Conservation (phyloP, 2,113 vertebrate genomes). For the Nipponia nippon region DNA sequence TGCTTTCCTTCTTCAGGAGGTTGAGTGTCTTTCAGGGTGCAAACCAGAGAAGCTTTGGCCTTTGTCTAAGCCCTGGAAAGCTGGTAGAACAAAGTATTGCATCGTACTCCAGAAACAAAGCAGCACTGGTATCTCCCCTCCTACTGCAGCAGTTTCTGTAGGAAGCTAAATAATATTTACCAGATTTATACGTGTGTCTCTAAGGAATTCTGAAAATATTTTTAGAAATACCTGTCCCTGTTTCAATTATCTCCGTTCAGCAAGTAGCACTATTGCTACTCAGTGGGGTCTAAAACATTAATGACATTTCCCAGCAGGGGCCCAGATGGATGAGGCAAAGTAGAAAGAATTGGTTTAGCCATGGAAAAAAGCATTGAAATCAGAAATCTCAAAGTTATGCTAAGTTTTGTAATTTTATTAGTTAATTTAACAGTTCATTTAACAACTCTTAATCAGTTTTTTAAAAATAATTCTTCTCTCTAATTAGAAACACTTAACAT, state of each 20-base stretch:
- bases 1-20: not conserved
- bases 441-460: not conserved
- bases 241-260: conserved; percentile 61
- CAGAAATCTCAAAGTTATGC: conserved; percentile 39
- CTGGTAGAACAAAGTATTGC: not conserved
- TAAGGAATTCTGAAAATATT: conserved; percentile 36
- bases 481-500: not conserved
- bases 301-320: conserved; percentile 58
- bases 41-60: not conserved
- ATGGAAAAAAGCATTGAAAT: conserved; percentile 7
- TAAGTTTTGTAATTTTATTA: conserved; percentile 22
- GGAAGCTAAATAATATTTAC: conserved; percentile 36
- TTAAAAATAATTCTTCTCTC: not conserved
- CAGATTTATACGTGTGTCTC: not conserved
- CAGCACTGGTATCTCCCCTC: not conserved
- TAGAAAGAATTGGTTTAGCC: conserved; percentile 25
- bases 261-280: conserved; percentile 40
- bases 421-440: conserved; percentile 44
- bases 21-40: not conserved
- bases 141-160: conserved; percentile 11
- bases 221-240: conserved; percentile 56
- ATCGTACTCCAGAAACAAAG: not conserved
- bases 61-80: not conserved
- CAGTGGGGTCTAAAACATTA: conserved; percentile 61
- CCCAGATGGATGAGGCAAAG: conserved; percentile 26